Conservation (phyloP, 2,888 invertebrate genomes). For the Lepeophtheirus nordmannii region DNA sequence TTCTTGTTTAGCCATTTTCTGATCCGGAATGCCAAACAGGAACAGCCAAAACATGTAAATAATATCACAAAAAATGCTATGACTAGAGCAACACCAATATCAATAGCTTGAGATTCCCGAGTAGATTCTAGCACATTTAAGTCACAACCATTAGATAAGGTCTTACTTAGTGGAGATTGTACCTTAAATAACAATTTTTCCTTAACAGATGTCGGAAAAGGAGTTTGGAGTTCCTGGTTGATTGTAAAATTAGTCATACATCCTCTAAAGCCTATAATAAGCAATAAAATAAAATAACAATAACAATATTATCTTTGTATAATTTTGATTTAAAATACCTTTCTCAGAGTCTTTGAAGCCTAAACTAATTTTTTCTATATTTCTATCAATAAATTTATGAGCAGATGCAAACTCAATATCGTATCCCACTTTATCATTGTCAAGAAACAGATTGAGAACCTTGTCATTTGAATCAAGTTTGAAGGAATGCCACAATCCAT, state of each 20-base stretch:
- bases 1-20: constrained; percentile 56
- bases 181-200: neutral
- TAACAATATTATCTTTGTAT: too few species aligned
- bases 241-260: constrained; percentile 76
- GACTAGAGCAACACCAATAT: constrained; percentile 79
- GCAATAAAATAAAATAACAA: neutral
- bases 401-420: constrained; percentile 70
- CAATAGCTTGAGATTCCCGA: constrained; percentile 44
- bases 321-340: neutral
- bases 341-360: constrained; percentile 46
- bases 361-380: constrained; percentile 59
- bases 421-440: constrained; percentile 56
- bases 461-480: constrained; percentile 48
- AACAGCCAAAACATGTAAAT: constrained; percentile 70
- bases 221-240: constrained; percentile 73
- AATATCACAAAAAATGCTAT: constrained; percentile 83
- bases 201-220: neutral
- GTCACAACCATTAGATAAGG: constrained; percentile 10
- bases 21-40: constrained; percentile 77
- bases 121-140: constrained; percentile 8
- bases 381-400: constrained; percentile 81
- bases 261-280: constrained; percentile 54
- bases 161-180: neutral
- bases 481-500: constrained; percentile 78
- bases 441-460: constrained; percentile 54